These are phyloP conservation scores for Zonotrichia leucophrys DNA, from an alignment of 2,113 vertebrate species.

Conservation along the genomic window DNA sequence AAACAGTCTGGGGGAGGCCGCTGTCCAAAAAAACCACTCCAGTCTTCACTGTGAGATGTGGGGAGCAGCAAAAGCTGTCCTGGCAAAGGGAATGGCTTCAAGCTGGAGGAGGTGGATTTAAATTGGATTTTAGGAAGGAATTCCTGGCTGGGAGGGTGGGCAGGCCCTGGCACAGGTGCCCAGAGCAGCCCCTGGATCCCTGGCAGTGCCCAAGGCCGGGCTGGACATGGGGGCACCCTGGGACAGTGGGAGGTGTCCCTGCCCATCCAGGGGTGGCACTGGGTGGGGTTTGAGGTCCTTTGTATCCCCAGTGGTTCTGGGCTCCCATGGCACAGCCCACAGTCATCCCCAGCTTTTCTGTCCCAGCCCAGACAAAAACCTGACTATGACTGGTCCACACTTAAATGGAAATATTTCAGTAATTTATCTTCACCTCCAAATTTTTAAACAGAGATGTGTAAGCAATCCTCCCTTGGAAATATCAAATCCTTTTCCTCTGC, in stretches of 20 bases:
- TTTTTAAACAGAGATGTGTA: not conserved
- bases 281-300: not conserved
- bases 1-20: too few relatives aligned
- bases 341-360: not conserved
- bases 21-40: too few relatives aligned
- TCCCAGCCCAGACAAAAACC: not conserved
- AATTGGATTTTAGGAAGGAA: not conserved
- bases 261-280: too few relatives aligned
- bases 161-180: too few relatives aligned
- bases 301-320: not conserved
- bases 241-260: too few relatives aligned
- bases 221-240: not conserved
- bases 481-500: not conserved
- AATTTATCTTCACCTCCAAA: not conserved
- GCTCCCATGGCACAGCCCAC: not conserved
- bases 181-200: not conserved
- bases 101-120: too few relatives aligned
- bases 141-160: not conserved
- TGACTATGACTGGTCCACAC: accelerated
- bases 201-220: not conserved
- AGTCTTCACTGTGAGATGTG: too few relatives aligned
- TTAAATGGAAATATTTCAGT: not conserved
- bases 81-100: not conserved
- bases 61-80: too few relatives aligned
- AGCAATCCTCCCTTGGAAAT: not conserved